Base-by-base conservation (phyloP, 2,888 invertebrate species). In the Mylabris sibirica region DNA sequence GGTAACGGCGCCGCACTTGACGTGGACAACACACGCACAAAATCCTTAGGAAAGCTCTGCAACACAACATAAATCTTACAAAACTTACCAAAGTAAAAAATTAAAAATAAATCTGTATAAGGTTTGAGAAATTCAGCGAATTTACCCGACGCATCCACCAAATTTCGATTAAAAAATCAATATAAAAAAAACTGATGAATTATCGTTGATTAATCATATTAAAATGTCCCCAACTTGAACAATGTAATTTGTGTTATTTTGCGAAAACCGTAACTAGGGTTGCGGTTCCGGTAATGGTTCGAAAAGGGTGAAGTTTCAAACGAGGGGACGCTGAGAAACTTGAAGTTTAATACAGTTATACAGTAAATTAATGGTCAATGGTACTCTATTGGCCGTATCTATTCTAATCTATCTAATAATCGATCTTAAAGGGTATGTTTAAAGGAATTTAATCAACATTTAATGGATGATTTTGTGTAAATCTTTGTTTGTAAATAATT, bases 31-130 rank as follows among this genome's bases (percentile, higher is more conserved):
- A 96, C 60, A 92, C 92, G 86, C 96, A 97, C 69, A 98, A 86
- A 79, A 98, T 94, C 81, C 96, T 90, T 67, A 94, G 91, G 85
- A 98, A 98, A 22, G 98, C 98, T 85, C 97, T 96, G 92, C 24
- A 91, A 44, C 44, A 44, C n/a, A 49, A 49, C 20, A 49, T 20
- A 20, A 87, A 85, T 64, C 44, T 44, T 2, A 17, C n/a, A 30
- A 65, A 62, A 67, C 38, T 49, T 62, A 14, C 41, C 1, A 41
- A 41, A 49, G n/a, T 14, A 4, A 8, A 44, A 44, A 44, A n/a
- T 38, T 38, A 3, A 30, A 30, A 0, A 30, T 3, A 30, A 30
- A 30, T 30, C 30, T 30, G 1, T 6, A 14, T 38, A n/a, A n/a
- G n/a, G n/a, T n/a, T n/a, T n/a, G n/a, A n/a, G n/a, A n/a, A n/a